Conservation (phyloP, 2,888 invertebrate species). For the Standfussiana lucernea region DNA sequence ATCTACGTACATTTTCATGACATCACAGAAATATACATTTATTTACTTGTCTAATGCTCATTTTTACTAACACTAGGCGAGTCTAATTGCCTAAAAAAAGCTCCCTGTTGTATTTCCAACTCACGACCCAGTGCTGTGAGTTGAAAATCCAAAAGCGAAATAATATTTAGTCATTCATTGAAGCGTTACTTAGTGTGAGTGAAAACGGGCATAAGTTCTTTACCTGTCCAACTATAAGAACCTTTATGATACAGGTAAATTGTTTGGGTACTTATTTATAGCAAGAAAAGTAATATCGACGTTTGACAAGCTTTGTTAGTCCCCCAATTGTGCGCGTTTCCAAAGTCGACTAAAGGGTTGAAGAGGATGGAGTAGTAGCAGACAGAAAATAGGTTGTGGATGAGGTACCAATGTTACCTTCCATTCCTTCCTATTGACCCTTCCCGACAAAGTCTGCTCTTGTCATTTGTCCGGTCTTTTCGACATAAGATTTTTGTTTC, state of each 20-base stretch:
- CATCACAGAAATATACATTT: not conserved
- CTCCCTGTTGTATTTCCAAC: not conserved
- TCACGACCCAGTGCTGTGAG: not conserved
- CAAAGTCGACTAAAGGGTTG: not conserved
- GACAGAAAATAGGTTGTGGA: not conserved
- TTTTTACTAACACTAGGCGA: not conserved
- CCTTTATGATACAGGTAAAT: constrained; percentile 3
- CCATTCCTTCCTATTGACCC: not conserved
- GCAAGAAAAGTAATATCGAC: constrained; percentile 5
- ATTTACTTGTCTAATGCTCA: not conserved
- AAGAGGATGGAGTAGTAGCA: not conserved
- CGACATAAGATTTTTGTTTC: not conserved
- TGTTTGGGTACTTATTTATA: not conserved
- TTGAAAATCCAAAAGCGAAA: not conserved
- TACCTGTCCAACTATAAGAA: constrained; percentile 3
- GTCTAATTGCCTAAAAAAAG: not conserved
- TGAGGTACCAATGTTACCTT: not conserved
- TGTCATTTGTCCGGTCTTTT: not conserved
- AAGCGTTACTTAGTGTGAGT: not conserved
- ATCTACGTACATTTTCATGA: not conserved
- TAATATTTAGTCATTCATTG: not conserved
- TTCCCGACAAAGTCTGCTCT: not conserved
- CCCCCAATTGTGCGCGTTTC: not conserved
- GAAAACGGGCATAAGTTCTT: not conserved
- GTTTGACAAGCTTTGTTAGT: not conserved